Conservation (phyloP, 2,797 vertebrate genomes). For the Anguilla pacifica region DNA sequence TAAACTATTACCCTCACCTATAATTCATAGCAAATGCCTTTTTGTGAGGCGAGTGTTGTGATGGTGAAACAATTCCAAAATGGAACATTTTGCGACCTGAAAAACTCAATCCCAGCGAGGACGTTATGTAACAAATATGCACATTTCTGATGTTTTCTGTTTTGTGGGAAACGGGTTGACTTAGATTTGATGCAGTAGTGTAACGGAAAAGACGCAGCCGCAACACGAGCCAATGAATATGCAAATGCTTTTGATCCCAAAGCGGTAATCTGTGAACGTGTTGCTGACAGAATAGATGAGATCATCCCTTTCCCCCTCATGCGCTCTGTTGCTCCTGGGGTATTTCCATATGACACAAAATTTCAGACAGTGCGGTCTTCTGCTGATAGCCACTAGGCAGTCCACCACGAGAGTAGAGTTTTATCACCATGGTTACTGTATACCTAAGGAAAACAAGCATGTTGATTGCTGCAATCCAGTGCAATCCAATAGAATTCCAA, state of each 20-base stretch:
- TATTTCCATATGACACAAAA: constrained; percentile 13
- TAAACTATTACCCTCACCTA: neutral
- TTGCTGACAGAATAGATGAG: constrained; percentile 3
- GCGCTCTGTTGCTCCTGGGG: constrained; percentile 20
- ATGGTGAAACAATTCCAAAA: neutral
- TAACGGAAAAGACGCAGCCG: neutral
- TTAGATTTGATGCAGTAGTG: neutral
- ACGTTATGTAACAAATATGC: neutral
- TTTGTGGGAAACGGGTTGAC: neutral
- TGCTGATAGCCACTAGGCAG: neutral
- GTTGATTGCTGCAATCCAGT: constrained; percentile 16
- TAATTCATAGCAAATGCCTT: neutral
- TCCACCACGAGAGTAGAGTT: neutral
- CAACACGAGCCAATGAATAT: neutral
- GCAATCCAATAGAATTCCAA: constrained; percentile 14
- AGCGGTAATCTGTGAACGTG: neutral
- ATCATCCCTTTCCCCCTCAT: neutral
- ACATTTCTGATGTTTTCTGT: neutral
- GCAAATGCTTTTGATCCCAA: constrained; percentile 7
- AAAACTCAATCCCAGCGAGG: neutral
- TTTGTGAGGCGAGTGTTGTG: constrained; percentile 1
- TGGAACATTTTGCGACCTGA: neutral
- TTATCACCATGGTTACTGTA: constrained; percentile 24
- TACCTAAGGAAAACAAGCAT: constrained; percentile 7
- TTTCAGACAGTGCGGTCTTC: neutral